Percentiles rank a stretch among this genome's conserved stretches.
Conservation (phyloP, 2,113 vertebrate genomes). For the Centropus unirufus region DNA sequence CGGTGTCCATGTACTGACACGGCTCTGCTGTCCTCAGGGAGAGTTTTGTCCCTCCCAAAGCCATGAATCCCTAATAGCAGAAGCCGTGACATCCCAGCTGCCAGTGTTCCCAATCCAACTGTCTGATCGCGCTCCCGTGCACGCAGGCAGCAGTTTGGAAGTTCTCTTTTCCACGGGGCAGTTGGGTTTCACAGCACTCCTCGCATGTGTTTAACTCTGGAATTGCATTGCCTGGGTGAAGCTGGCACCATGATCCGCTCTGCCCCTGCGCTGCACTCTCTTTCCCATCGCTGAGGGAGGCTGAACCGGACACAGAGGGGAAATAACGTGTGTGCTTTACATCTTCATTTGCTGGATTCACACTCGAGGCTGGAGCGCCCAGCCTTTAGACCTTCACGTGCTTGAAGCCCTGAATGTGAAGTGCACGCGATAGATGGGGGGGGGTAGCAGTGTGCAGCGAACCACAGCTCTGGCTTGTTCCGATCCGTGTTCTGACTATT, state of each 20-base stretch:
- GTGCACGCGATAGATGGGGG: background rate
- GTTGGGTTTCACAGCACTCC: background rate
- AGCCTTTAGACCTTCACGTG: background rate
- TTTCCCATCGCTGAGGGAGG: background rate
- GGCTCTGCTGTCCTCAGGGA: background rate
- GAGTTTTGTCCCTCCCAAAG: background rate
- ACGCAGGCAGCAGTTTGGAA: background rate
- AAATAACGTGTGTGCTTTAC: background rate
- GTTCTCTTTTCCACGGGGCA: background rate
- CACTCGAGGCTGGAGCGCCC: background rate
- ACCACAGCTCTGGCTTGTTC: background rate
- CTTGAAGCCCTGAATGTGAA: background rate
- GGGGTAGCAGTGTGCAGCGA: too few relatives aligned
- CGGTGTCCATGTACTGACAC: background rate
- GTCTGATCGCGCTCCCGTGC: fast-evolving
- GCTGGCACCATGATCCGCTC: background rate
- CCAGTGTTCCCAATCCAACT: background rate
- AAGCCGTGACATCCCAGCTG: background rate
- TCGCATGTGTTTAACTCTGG: background rate
- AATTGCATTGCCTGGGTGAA: too few relatives aligned
- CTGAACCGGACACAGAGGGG: background rate
- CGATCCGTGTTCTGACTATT: background rate
- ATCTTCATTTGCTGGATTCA: background rate
- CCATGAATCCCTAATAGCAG: fast-evolving
- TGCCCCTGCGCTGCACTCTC: background rate